Evolutionary conservation across 1,140 invertebrate genomes (phyloP), one percentile per base, ranked within the genome.

Genomic region (Leptonema lineaticorne): DNA sequence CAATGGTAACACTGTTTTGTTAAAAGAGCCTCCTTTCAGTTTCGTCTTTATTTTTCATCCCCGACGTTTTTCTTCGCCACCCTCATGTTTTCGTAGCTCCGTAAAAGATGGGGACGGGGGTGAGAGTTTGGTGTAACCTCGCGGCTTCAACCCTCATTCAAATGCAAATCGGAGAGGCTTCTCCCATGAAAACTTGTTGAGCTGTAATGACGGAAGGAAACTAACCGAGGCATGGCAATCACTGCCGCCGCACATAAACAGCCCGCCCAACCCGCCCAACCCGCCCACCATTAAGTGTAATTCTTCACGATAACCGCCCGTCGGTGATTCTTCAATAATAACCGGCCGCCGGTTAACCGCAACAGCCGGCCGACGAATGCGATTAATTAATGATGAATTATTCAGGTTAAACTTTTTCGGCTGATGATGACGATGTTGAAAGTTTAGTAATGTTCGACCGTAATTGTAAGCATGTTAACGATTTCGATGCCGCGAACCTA

Each of bases 181-280:
- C 30, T 27, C 9, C 14, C 37, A 3, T 33, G 24, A n/a, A 56
- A 30, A 67, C 64, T 70, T 70, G 65, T 67, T 70, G 69, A 70
- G 65, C 28, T 8, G 30, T 70, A 70, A 70, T 70, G 69, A 70
- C 69, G 69, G 63, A 70, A 70, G 37, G 48, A 70, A 70, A 46
- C 63, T 33, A 14, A 11, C 58, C 57, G 16, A 28, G 24, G 6
- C 27, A 18, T 41, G 22, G 48, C 59, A 67, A 70, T 70, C 63
- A 62, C 53, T 53, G 57, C 33, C 37, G 6, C 14, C 33, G 16
- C 7, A n/a, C n/a, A n/a, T n/a, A n/a, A n/a, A n/a, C n/a, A n/a
- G n/a, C n/a, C n/a, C n/a, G n/a, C n/a, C n/a, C n/a, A n/a, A n/a
- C n/a, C n/a, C n/a, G n/a, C n/a, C n/a, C n/a, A n/a, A n/a, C n/a